phyloP scores from a whole-genome alignment of 92 coral and sea anemone genomes.

The Metridium senile region DNA sequence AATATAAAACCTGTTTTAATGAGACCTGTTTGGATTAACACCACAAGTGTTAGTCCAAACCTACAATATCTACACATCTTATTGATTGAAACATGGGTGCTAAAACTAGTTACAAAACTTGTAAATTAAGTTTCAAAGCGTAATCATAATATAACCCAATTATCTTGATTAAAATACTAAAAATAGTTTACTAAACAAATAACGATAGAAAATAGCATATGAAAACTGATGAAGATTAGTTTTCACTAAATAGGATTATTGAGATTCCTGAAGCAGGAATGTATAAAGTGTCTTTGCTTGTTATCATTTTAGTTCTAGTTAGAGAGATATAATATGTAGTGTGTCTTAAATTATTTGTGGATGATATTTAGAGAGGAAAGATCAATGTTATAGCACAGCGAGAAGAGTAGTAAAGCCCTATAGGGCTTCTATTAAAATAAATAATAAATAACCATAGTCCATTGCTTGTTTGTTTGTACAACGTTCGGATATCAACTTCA shows the following conservation, averaged over 20 bases:
- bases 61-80: background rate
- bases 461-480: slow-evolving; percentile 23
- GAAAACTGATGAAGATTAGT: background rate
- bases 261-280: background rate
- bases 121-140: background rate
- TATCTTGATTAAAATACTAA: background rate
- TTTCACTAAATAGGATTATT: slow-evolving; percentile 1
- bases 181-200: background rate
- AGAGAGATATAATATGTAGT: background rate
- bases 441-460: slow-evolving; percentile 38
- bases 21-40: background rate
- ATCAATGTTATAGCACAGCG: slow-evolving; percentile 34
- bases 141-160: background rate
- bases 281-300: background rate
- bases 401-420: slow-evolving; percentile 22
- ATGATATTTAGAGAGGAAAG: slow-evolving; percentile 9
- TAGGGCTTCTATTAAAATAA: slow-evolving; percentile 38
- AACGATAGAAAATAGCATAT: background rate
- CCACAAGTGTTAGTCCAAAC: background rate
- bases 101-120: background rate
- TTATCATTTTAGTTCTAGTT: background rate
- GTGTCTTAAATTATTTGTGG: background rate
- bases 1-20: background rate
- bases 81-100: slow-evolving; percentile 4
- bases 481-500: slow-evolving; percentile 25